Conservation (phyloP, 30 jellyfish, hydroid and myxozoan species). For the Cassiopea xamachana region DNA sequence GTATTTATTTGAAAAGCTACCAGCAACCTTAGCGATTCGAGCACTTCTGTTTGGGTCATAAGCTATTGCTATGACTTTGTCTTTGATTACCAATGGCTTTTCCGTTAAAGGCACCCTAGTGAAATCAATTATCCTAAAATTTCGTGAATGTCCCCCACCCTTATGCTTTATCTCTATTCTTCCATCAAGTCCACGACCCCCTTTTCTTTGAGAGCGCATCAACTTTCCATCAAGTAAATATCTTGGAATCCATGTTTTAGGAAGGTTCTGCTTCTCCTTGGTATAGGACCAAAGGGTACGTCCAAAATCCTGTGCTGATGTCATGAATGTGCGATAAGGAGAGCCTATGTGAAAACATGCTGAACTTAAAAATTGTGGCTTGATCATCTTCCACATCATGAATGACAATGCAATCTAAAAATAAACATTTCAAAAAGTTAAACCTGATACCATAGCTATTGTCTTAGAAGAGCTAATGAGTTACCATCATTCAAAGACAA, state of each 20-base stretch:
- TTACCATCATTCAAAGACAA: no score
- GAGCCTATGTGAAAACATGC: background rate
- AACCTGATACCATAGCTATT: no score
- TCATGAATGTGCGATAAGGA: constrained; percentile 26
- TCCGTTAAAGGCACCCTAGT: constrained; percentile 79
- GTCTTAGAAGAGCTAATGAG: no score
- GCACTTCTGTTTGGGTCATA: constrained; percentile 98
- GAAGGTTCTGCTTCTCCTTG: constrained; percentile 68
- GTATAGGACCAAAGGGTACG: constrained; percentile 93
- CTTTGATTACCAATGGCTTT: constrained; percentile 52
- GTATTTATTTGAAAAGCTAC: constrained; percentile 73
- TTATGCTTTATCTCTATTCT: constrained; percentile 83
- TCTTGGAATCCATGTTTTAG: constrained; percentile 71
- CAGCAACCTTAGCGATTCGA: constrained; percentile 94
- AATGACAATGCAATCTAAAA: background rate
- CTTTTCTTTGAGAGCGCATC: constrained; percentile 77
- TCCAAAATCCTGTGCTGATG: constrained; percentile 52
- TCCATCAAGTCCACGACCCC: constrained; percentile 96
- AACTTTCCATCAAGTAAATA: constrained; percentile 80
- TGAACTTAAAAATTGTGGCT: background rate
- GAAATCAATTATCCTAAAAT: constrained; percentile 81
- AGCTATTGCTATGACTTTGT: constrained; percentile 87
- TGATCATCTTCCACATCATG: background rate
- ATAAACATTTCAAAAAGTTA: no score
- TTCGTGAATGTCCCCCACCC: constrained; percentile 95